A percentile compares a stretch with the other conserved stretches of the same genome.
These are phyloP conservation scores for Xenopus laevis DNA, from an alignment of 2,113 vertebrate genomes.

Conservation along the genomic window DNA sequence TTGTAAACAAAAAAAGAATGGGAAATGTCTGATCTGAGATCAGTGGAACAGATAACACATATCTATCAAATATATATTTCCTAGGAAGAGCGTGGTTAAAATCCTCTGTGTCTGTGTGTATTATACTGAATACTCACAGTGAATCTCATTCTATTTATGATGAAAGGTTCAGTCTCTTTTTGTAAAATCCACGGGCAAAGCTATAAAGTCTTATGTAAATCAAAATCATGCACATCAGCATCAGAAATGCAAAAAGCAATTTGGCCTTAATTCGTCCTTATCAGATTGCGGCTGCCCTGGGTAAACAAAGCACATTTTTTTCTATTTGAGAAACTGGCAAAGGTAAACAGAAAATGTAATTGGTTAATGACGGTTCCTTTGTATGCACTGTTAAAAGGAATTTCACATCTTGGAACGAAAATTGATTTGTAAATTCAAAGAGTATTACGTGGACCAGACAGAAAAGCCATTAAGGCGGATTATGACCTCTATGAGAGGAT, in stretches of 20 bases:
- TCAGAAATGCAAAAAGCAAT: neutral
- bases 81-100: too few species aligned
- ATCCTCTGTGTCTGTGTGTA: too few species aligned
- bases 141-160: too few species aligned
- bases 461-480: constrained; percentile 34
- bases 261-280: neutral
- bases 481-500: constrained; percentile 35
- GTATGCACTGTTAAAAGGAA: constrained; percentile 17
- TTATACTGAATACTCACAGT: too few species aligned
- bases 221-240: neutral
- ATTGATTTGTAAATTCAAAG: constrained; percentile 37
- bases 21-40: too few species aligned
- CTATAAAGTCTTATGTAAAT: neutral
- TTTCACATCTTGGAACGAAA: constrained; percentile 26
- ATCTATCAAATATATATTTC: too few species aligned
- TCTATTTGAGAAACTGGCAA: neutral
- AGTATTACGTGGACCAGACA: constrained; percentile 14
- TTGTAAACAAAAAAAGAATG: too few species aligned
- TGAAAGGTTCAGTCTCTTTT: too few species aligned
- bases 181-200: too few species aligned
- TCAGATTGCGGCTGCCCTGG: neutral
- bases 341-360: constrained; percentile 7
- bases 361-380: constrained; percentile 14
- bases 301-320: neutral
- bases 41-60: too few species aligned